Conservation (phyloP, 2,888 invertebrate genomes). For the Mechanitis mazaeus region DNA sequence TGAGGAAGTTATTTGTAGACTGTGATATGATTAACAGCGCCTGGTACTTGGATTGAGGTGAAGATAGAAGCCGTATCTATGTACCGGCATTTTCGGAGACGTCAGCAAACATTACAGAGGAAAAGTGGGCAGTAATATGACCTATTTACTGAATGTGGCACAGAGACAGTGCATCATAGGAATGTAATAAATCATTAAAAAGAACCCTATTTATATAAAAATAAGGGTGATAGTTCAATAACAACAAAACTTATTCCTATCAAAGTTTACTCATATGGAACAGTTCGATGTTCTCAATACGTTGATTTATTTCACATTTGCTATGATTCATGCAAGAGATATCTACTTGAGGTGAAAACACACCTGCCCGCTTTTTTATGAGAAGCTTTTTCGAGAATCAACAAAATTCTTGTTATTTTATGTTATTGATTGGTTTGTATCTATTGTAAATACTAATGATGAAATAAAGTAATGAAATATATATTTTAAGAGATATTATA, state of each 20-base stretch:
- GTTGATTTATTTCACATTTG: slow-evolving; percentile 22
- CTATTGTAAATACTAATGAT: too few relatives aligned
- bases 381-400: neutral
- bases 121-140: slow-evolving; percentile 35
- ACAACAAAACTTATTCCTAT: neutral
- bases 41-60: neutral
- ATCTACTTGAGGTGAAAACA: slow-evolving; percentile 7
- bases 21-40: neutral
- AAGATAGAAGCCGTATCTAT: slow-evolving; percentile 23
- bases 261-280: slow-evolving; percentile 4
- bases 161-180: slow-evolving; percentile 16
- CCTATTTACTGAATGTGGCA: slow-evolving; percentile 36
- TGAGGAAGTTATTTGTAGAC: neutral
- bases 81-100: slow-evolving; percentile 36
- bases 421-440: neutral
- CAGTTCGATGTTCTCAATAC: slow-evolving; percentile 21
- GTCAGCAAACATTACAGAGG: slow-evolving; percentile 30
- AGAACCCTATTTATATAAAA: slow-evolving; percentile 12
- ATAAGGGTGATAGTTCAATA: slow-evolving; percentile 17
- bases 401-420: neutral
- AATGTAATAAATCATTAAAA: slow-evolving; percentile 11
- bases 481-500: too few relatives aligned
- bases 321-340: slow-evolving; percentile 17
- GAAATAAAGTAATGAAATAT: too few relatives aligned
- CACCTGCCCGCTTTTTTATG: slow-evolving; percentile 1